Evolutionary conservation across 1,140 invertebrate genomes (phyloP).

Genomic region (Matsumurasca onukii): DNA sequence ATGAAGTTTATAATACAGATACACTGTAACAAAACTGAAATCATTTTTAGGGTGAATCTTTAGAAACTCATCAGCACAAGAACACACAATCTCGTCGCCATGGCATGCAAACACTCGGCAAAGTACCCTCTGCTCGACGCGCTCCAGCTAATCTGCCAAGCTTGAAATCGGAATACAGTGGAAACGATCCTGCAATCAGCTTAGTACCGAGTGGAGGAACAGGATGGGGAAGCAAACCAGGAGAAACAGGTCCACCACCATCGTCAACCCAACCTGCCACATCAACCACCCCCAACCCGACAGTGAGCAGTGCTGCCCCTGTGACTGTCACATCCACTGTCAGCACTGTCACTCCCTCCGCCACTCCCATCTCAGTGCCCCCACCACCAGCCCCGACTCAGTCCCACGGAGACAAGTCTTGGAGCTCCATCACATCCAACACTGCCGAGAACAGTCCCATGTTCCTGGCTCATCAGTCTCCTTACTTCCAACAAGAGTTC

Average conservation of each 20-base stretch:
- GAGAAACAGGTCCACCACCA: constrained; percentile 45
- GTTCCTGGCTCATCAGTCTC: constrained; percentile 65
- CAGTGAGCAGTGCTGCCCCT: constrained; percentile 12
- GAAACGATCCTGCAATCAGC: constrained; percentile 71
- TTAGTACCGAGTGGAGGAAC: constrained; percentile 69
- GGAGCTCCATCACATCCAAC: constrained; percentile 54
- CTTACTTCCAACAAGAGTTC: constrained; percentile 84
- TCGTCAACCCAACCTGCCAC: constrained; percentile 29
- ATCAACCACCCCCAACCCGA: not conserved
- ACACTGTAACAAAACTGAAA: no score
- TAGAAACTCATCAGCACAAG: constrained; percentile 82
- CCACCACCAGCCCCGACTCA: no score
- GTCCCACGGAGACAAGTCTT: constrained; percentile 53
- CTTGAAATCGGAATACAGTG: constrained; percentile 90
- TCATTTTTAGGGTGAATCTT: constrained; percentile 76
- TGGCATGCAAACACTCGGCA: constrained; percentile 98
- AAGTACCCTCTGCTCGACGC: constrained; percentile 91
- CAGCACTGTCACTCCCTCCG: constrained; percentile 35
- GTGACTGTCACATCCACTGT: constrained; percentile 28
- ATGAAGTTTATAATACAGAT: no score
- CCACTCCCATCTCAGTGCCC: constrained; percentile 46
- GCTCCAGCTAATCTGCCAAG: constrained; percentile 96
- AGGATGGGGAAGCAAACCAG: constrained; percentile 64
- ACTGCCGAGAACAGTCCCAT: constrained; percentile 52
- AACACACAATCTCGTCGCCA: constrained; percentile 80